Conservation (phyloP, 2,888 invertebrate genomes). For the Sthenelais limicola region DNA sequence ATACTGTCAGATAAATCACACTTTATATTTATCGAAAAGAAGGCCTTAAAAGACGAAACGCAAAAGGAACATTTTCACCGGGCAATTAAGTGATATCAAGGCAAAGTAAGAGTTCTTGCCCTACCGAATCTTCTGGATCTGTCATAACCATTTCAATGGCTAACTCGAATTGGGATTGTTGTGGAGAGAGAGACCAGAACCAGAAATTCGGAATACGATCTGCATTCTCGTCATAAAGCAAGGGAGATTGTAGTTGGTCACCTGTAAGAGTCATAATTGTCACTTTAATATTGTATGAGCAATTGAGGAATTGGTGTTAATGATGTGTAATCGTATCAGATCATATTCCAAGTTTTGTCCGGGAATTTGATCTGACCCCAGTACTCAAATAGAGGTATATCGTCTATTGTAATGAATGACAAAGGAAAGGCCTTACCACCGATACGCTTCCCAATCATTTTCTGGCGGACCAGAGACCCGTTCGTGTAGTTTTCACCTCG, state of each 20-base stretch:
- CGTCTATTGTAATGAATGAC: not conserved
- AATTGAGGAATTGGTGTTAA: no score
- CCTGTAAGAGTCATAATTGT: no score
- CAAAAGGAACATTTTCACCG: no score
- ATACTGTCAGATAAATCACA: no score
- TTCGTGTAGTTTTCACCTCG: slow-evolving; percentile 2
- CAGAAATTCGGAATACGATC: slow-evolving; percentile 30
- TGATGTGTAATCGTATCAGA: no score
- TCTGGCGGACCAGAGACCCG: not conserved
- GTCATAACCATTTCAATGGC: slow-evolving; percentile 36
- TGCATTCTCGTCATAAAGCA: slow-evolving; percentile 13
- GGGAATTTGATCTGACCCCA: no score
- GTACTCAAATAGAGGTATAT: not conserved
- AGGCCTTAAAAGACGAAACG: no score
- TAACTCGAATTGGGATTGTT: not conserved
- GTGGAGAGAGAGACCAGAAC: slow-evolving; percentile 29
- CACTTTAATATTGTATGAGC: no score
- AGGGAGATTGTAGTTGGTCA: slow-evolving; percentile 18
- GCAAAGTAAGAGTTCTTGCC: no score
- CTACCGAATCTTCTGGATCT: not conserved
- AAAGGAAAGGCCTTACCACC: not conserved
- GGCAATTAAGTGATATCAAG: no score
- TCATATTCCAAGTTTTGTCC: no score
- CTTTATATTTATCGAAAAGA: no score
- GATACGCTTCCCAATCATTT: slow-evolving; percentile 6